phyloP scores from a whole-genome alignment of 1,140 invertebrate genomes.

The Theocolax elegans region DNA sequence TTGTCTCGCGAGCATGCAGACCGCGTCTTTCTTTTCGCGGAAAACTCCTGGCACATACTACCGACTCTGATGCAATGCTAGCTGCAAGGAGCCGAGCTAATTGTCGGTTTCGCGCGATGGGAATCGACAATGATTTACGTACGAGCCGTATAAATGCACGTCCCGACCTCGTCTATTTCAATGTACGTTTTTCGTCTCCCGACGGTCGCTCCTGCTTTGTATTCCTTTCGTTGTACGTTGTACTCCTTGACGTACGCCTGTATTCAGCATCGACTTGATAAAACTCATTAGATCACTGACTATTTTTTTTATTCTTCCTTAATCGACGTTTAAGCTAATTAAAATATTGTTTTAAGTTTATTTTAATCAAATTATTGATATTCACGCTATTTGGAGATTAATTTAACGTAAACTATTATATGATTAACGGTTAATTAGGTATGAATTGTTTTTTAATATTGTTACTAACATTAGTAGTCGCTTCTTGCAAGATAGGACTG shows the following conservation, averaged over 20 bases:
- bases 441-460: no score
- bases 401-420: no score
- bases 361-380: no score
- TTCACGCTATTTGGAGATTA: no score
- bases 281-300: constrained; percentile 12
- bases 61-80: constrained; percentile 1
- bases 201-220: constrained; percentile 19
- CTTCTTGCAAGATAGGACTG: no score
- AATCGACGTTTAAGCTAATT: not conserved
- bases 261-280: not conserved
- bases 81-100: constrained; percentile 16
- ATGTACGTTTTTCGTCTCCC: not conserved
- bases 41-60: constrained; percentile 36
- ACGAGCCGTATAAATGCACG: constrained; percentile 8
- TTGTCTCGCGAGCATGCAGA: constrained; percentile 14
- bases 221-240: not conserved
- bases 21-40: constrained; percentile 45
- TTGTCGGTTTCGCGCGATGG: constrained; percentile 14
- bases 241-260: not conserved
- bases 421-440: no score
- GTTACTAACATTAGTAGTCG: no score
- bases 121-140: constrained; percentile 35
- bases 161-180: constrained; percentile 31
- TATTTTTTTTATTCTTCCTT: not conserved
- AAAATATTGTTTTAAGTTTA: no score